Evolutionary conservation across 2,888 invertebrate species (phyloP).

Genomic region (Sminthurinus aureus): DNA sequence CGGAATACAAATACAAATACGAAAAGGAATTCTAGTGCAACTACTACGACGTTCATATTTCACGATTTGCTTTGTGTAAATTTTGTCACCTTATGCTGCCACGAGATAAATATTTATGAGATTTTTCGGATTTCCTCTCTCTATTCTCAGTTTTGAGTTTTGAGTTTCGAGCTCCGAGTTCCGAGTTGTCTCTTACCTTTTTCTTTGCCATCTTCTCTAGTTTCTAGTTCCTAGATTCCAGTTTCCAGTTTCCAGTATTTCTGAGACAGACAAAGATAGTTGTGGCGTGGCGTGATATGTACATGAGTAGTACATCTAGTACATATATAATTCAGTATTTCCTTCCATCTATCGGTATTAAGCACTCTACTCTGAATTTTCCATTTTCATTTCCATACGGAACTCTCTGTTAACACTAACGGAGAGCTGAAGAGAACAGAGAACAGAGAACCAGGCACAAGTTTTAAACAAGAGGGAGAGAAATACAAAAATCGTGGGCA

Average conservation of each 20-base stretch:
- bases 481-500: too few species aligned
- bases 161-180: too few species aligned
- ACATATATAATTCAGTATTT: too few species aligned
- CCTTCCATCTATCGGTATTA: too few species aligned
- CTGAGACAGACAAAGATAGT: too few species aligned
- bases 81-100: constrained; percentile 31
- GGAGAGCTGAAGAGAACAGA: too few species aligned
- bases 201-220: background rate
- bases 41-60: constrained; percentile 25
- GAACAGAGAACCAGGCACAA: too few species aligned
- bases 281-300: background rate
- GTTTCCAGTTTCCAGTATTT: background rate
- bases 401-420: background rate
- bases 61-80: constrained; percentile 26
- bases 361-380: background rate
- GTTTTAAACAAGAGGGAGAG: background rate
- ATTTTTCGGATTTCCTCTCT: constrained; percentile 28
- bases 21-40: background rate
- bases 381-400: constrained; percentile 7
- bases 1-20: background rate
- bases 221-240: background rate
- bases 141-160: too few species aligned
- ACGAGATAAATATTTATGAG: constrained; percentile 39
- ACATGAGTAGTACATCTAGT: background rate
- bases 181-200: background rate